Base-by-base conservation (phyloP, 2,797 vertebrate species). In the Danionella dracula region DNA sequence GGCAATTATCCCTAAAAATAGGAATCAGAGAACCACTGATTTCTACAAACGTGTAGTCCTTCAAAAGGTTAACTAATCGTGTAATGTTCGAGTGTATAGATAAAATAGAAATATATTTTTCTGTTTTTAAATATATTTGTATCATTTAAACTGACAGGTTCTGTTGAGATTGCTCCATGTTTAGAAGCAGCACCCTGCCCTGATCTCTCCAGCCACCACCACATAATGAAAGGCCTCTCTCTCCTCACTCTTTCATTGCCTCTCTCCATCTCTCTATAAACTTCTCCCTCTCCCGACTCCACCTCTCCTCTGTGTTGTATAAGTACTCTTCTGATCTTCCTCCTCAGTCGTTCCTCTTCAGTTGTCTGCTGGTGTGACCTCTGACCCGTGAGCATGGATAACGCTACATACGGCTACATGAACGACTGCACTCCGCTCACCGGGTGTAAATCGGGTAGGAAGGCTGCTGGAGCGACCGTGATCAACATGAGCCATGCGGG, bases 351-450 rank as follows among this genome's bases (percentile, higher is more conserved):
- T 56, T 38, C 42, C 29, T 44, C 42, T 46, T 45, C 38, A 69
- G 49, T 69, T 48, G 42, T 61, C 74, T 74, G 72, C 57, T 73
- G 53, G 40, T 68, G 77, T 79, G 66, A 54, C 8, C 46, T 45
- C 21, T 29, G 38, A 58, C 41, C 40, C 44, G n/a, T 53, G 67
- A 75, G 44, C 53, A 91, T 91, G 88, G 89, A 91, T 79, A 90
- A 90, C 83, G 85, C 89, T 70, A 88, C 88, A 0, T 91, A 91
- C 85, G 87, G 86, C 80, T 90, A 89, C 73, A 85, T 87, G 1
- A 84, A 87, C 0, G 89, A 91, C 76, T 90, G 88, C 81, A 89
- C 88, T 67, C 90, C 90, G 0, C 86, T 90, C 50, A 91, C 89
- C 51, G 87, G 80, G 81, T 85, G 85, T 15, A 89, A 89, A 73